Conservation (phyloP, 2,797 vertebrate species). For the Chiloscyllium punctatum region DNA sequence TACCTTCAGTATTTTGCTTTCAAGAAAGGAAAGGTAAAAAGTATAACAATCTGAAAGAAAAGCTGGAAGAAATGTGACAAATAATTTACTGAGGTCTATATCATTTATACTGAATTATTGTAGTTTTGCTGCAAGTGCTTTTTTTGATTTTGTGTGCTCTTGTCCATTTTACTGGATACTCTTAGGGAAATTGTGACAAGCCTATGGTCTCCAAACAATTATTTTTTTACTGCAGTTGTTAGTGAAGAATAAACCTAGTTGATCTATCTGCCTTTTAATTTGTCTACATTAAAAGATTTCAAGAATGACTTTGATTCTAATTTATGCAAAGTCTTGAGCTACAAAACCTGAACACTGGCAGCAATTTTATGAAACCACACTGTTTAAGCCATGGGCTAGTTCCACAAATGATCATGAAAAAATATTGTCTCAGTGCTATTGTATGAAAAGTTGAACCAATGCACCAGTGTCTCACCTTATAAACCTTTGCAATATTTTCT, state of each 20-base stretch:
- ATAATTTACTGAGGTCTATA: not conserved
- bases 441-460: not conserved
- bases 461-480: too few relatives aligned
- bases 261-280: not conserved
- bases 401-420: not conserved
- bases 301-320: not conserved
- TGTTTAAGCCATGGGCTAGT: not conserved
- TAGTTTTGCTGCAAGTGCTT: not conserved
- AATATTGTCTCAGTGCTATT: not conserved
- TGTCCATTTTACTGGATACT: not conserved
- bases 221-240: not conserved
- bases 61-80: not conserved
- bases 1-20: not conserved
- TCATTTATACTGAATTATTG: not conserved
- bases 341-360: not conserved
- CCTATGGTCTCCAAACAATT: not conserved
- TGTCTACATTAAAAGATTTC: not conserved
- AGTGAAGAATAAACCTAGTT: not conserved
- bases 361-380: not conserved
- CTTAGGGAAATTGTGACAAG: not conserved
- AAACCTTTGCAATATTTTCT: not conserved
- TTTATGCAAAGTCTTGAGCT: not conserved
- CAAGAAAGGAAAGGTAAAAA: not conserved
- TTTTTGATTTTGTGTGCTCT: not conserved
- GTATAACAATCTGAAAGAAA: not conserved